Conservation (phyloP, 1,140 invertebrate genomes). For the Drosophila kanapiae region DNA sequence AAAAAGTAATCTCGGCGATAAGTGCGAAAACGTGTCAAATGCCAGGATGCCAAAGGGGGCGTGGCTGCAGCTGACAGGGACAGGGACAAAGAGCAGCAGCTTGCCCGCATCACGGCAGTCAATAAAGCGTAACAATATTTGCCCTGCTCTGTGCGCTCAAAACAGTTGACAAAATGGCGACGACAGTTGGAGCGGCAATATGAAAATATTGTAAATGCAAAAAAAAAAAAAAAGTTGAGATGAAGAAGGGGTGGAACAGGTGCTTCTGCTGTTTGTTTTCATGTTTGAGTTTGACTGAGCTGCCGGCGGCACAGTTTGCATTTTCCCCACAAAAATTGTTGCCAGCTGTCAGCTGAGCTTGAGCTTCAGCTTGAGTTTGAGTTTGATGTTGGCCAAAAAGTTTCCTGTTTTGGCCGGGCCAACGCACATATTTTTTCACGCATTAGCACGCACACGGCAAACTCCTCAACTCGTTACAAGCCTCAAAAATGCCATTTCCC, state of each 20-base stretch:
- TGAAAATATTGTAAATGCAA: conserved; percentile 70
- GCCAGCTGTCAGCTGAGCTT: conserved; percentile 43
- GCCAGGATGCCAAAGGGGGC: conserved; percentile 24
- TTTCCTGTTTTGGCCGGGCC: conserved; percentile 51
- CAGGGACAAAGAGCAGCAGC: conserved; percentile 18
- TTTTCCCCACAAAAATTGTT: conserved; percentile 17
- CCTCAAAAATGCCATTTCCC: conserved; percentile 79
- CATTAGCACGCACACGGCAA: conserved; percentile 58
- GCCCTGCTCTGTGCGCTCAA: conserved; percentile 26
- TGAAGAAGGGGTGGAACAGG: conserved; percentile 23
- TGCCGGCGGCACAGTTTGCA: conserved; percentile 38
- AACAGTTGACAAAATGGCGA: conserved; percentile 75
- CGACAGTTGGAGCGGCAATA: conserved; percentile 66
- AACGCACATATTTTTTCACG: conserved; percentile 76
- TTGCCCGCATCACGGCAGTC: conserved; percentile 50
- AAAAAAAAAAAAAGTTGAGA: conserved; percentile 34
- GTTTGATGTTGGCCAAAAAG: conserved; percentile 48
- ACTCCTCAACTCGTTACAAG: conserved; percentile 73
- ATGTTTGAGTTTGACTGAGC: conserved; percentile 27
- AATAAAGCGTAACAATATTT: conserved; percentile 67
- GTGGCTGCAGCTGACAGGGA: conserved; percentile 55
- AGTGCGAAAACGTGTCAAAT: conserved; percentile 81
- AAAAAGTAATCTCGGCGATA: conserved; percentile 80
- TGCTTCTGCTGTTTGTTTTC: conserved; percentile 20
- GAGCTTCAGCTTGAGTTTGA: conserved; percentile 1